Evolutionary conservation across 2,797 vertebrate genomes (phyloP).

Genomic region (Rhinatrema bivittatum): DNA sequence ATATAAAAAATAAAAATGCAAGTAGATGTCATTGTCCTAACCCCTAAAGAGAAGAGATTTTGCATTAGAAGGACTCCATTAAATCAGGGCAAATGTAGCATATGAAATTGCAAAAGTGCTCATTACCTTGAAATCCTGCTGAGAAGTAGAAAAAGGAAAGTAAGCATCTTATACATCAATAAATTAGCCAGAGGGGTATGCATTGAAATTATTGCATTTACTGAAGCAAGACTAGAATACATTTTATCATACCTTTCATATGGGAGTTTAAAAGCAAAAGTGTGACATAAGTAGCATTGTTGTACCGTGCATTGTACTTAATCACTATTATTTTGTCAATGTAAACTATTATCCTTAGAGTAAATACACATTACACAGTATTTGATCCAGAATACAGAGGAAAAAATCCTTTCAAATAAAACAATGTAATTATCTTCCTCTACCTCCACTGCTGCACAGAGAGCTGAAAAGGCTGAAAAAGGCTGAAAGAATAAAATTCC

Average conservation of each 20-base stretch:
- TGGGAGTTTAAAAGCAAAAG: too few species aligned
- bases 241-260: background rate
- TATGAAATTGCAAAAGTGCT: constrained; percentile 2
- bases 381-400: too few species aligned
- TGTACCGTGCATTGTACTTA: too few species aligned
- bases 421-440: too few species aligned
- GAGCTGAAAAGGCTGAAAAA: too few species aligned
- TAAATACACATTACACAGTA: too few species aligned
- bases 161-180: background rate
- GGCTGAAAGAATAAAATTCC: too few species aligned
- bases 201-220: constrained; percentile 3
- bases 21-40: background rate
- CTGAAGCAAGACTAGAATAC: background rate
- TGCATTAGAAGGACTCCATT: constrained; percentile 5
- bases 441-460: too few species aligned
- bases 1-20: background rate
- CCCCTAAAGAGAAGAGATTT: constrained; percentile 8
- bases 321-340: too few species aligned
- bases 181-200: background rate
- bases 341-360: too few species aligned
- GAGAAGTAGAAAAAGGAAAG: background rate
- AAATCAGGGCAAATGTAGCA: constrained; percentile 8
- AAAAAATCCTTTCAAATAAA: too few species aligned
- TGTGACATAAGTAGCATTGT: too few species aligned
- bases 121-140: constrained; percentile 9